Evolutionary conservation across 2,888 invertebrate genomes (phyloP), one percentile per base, ranked within the genome.

Genomic region (Anaspis maculata): DNA sequence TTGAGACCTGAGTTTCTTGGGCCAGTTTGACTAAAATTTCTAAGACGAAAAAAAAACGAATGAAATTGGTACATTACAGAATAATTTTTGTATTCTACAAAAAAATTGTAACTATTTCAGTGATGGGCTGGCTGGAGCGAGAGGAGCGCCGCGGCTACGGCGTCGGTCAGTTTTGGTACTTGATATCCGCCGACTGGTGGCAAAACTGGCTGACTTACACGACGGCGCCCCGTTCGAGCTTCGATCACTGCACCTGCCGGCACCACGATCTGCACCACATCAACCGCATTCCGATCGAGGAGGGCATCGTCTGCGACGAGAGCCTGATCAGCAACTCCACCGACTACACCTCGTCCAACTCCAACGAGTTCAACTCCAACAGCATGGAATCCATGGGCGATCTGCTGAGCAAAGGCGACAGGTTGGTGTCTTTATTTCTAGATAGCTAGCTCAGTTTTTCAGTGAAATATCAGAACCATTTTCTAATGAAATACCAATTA

Each of bases 161-260:
- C 26, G 77, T 83, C 32, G 89, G 88, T 0, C 88, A 90, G 66
- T 83, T 87, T 66, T 91, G 90, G 89, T 91, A 89, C 71, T 73
- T 92, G 42, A 76, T 91, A 38, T 75, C 81, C 1, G 77, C 80
- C 26, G 82, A 83, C 48, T 92, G 92, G 92, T 92, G 90, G 90
- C 75, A 74, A 40, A 68, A 69, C 9, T 92, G 91, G 92, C 66
- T 72, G 32, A 74, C 75, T 23, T 81, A 87, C 66, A 76, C 83
- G n/a, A 69, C 60, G 2, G 53, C 59, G 1, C 52, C 59, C 9
- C 46, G 59, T 42, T 51, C 52, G 39, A 52, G 57, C 56, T 46
- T 51, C 51, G 50, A 66, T 48, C 61, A 64, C 4, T 73, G 73
- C 49, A 61, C 62, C 22, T 73, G 73, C 46, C 67, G 70, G 28